Percentiles rank a stretch among this genome's conserved stretches.
Evolutionary conservation across 2,797 vertebrate species (phyloP).

Genomic region (Anabacerthia variegaticeps): DNA sequence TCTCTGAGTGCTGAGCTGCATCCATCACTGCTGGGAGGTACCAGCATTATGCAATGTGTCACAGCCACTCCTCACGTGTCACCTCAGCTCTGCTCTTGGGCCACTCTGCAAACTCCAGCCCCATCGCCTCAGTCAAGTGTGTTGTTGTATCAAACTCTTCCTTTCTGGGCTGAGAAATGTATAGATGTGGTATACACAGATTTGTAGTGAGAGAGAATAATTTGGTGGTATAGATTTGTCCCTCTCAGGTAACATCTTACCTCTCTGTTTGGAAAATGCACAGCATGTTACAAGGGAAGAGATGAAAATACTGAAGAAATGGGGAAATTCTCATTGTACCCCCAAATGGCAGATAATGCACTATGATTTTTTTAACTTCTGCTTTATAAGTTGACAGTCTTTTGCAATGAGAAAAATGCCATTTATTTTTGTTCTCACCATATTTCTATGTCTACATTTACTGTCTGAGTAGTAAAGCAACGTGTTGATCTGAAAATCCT

Average conservation of each 20-base stretch:
- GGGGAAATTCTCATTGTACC: background rate
- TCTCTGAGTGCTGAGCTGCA: conserved; percentile 22
- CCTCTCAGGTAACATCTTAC: background rate
- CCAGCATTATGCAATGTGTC: conserved; percentile 32
- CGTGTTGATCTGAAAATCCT: background rate
- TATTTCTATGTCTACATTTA: background rate
- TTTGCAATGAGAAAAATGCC: background rate
- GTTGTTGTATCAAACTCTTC: background rate
- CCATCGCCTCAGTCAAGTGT: background rate
- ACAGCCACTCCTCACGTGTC: background rate
- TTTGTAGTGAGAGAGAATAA: background rate
- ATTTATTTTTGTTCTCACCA: background rate
- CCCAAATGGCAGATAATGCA: background rate
- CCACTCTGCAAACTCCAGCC: background rate
- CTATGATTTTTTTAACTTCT: background rate
- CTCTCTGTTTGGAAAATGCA: background rate
- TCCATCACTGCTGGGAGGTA: background rate
- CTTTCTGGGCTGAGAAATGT: background rate
- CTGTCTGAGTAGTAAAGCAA: background rate
- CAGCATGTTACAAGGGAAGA: background rate
- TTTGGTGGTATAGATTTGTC: background rate
- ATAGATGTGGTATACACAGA: background rate
- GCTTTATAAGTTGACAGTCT: background rate
- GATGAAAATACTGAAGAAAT: background rate
- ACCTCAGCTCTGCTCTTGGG: conserved; percentile 1